Evolutionary conservation across 2,113 vertebrate species (phyloP).

Genomic region (Vombatus ursinus): DNA sequence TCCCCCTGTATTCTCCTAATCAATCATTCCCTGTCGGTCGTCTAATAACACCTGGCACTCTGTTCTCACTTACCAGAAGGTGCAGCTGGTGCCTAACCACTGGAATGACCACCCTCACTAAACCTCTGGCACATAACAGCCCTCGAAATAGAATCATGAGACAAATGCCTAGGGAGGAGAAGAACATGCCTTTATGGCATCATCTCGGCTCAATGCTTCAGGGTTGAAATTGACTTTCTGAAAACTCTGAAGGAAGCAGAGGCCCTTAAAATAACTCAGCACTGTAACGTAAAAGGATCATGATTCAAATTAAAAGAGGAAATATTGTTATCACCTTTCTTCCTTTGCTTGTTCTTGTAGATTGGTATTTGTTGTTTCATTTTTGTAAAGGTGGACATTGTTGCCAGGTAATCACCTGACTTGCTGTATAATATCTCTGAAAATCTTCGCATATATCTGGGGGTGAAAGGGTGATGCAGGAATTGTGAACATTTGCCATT

Average conservation of each 20-base stretch:
- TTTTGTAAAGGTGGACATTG: conserved; percentile 46
- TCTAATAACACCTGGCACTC: conserved; percentile 42
- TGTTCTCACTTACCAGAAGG: conserved; percentile 7
- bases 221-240: conserved; percentile 19
- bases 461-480: background rate
- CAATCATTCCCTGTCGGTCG: conserved; percentile 14
- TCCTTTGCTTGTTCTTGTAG: background rate
- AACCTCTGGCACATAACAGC: conserved; percentile 4
- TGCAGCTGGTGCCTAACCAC: conserved; percentile 25
- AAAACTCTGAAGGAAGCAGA: background rate
- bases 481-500: background rate
- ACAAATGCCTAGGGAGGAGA: background rate
- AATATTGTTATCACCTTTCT: conserved; percentile 22
- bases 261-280: conserved; percentile 11
- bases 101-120: conserved; percentile 41
- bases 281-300: conserved; percentile 7
- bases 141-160: conserved; percentile 39
- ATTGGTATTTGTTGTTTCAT: conserved; percentile 45
- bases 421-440: background rate
- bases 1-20: conserved; percentile 8
- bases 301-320: conserved; percentile 34
- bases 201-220: conserved; percentile 19
- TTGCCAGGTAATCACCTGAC: background rate
- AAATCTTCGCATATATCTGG: background rate
- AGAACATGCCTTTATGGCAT: conserved; percentile 8